A percentile compares a stretch with the other conserved stretches of the same genome.
These are phyloP conservation scores for Taphrorychus bicolor DNA, from an alignment of 2,888 invertebrate genomes.

Conservation along the genomic window DNA sequence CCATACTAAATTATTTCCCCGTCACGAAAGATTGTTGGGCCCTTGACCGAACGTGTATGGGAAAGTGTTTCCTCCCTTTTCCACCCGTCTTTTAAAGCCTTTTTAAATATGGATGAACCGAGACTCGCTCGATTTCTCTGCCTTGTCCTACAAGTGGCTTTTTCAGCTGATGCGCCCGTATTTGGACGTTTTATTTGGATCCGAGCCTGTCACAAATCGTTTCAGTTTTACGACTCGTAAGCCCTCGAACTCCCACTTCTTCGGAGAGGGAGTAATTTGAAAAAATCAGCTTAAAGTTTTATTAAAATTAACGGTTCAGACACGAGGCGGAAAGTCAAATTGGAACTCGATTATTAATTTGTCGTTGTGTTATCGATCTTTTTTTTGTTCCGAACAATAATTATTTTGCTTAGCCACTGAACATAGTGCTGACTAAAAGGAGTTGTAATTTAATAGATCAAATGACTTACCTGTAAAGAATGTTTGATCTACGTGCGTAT, in stretches of 20 bases:
- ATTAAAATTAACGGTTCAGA: not conserved
- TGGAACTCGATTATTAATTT: not conserved
- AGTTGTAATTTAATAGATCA: no score
- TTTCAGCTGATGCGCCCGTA: conserved; percentile 19
- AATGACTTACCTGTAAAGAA: no score
- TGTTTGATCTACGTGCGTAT: no score
- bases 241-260: not conserved
- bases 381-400: no score
- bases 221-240: not conserved
- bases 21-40: not conserved
- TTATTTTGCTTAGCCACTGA: no score
- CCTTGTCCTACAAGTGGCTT: conserved; percentile 30
- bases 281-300: not conserved
- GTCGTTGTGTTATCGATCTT: no score
- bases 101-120: conserved; percentile 27
- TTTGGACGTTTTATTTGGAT: not conserved
- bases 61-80: conserved; percentile 20
- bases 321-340: not conserved
- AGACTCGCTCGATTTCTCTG: conserved; percentile 22
- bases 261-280: not conserved
- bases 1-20: conserved; percentile 4
- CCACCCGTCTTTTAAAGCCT: conserved; percentile 23
- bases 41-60: conserved; percentile 1
- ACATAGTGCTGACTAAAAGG: no score
- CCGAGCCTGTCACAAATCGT: not conserved